Evolutionary conservation across 2,113 vertebrate genomes (phyloP).

Genomic region (Mobula birostris): DNA sequence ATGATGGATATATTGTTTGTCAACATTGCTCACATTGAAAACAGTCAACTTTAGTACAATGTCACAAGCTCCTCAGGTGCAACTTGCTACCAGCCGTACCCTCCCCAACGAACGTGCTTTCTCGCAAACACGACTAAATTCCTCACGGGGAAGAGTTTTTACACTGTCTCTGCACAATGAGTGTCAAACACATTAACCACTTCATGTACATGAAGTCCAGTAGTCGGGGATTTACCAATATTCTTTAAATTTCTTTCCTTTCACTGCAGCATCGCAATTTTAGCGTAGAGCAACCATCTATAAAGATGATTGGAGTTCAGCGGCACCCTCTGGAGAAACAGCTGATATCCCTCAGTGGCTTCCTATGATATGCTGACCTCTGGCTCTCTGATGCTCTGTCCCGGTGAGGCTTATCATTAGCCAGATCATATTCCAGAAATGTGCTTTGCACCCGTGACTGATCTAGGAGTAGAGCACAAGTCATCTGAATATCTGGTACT

Average conservation of each 20-base stretch:
- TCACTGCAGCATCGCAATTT: background rate
- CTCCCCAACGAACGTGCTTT: background rate
- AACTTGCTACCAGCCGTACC: background rate
- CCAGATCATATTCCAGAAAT: background rate
- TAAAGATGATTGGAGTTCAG: background rate
- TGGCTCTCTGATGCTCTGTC: background rate
- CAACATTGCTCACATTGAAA: background rate
- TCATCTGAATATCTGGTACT: background rate
- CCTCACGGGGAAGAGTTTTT: background rate
- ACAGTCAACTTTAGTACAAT: background rate
- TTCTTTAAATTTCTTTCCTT: background rate
- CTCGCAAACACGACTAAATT: background rate
- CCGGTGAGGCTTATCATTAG: background rate
- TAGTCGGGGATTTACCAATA: background rate
- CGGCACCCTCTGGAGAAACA: background rate
- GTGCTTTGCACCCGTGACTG: background rate
- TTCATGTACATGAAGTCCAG: background rate
- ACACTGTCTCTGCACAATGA: background rate
- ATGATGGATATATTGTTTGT: background rate
- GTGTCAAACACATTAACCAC: background rate
- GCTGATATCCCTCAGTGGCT: background rate
- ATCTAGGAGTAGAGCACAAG: background rate
- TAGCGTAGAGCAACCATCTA: background rate
- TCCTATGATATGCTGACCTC: background rate
- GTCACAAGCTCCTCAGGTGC: background rate